A percentile compares a stretch with the other conserved stretches of the same genome.
Conservation (phyloP, 2,113 vertebrate genomes). For the Fulmarus glacialis region DNA sequence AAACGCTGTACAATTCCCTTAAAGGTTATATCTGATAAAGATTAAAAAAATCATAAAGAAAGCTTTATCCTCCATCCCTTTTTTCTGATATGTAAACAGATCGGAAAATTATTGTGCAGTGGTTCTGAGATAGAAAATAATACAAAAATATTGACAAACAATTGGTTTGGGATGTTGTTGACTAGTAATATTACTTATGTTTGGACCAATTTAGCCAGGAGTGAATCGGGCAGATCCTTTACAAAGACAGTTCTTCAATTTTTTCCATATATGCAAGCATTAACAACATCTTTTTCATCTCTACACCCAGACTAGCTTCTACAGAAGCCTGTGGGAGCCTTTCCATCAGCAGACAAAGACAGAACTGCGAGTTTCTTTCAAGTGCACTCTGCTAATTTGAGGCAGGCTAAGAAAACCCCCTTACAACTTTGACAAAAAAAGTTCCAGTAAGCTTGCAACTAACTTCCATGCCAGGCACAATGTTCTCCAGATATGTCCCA, state of each 20-base stretch:
- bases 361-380: neutral
- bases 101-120: neutral
- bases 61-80: neutral
- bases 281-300: neutral
- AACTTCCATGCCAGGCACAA: neutral
- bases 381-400: neutral
- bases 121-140: neutral
- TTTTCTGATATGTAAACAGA: neutral
- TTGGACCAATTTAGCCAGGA: slow-evolving; percentile 33
- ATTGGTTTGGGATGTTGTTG: neutral
- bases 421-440: neutral
- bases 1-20: neutral
- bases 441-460: neutral
- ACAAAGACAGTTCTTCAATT: neutral
- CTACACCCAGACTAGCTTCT: neutral
- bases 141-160: neutral
- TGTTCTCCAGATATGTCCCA: neutral
- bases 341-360: neutral
- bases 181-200: neutral
- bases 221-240: neutral
- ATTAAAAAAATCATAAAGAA: neutral
- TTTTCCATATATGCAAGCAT: neutral
- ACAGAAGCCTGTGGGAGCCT: neutral
- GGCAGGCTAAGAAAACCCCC: slow-evolving; percentile 33
- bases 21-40: neutral